Evolutionary conservation across 2,888 invertebrate species (phyloP), one percentile per base, ranked within the genome.

Genomic region (Baccha elongata): DNA sequence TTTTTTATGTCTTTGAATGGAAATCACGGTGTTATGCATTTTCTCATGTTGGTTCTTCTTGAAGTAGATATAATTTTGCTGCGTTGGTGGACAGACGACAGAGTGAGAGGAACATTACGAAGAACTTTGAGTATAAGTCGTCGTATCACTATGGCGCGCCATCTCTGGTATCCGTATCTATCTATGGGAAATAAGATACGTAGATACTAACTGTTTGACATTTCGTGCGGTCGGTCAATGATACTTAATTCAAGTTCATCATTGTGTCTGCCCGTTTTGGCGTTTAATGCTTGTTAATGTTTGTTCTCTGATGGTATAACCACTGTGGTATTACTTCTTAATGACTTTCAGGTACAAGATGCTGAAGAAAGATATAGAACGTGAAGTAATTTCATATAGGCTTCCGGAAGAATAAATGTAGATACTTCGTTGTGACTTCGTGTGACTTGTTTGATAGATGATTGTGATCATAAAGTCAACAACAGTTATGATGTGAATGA

Each of bases 231-330:
- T 73, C 78, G 83, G 78, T 83, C 83, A 83, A 83, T 83, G 83
- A 67, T 83, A 78, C 83, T 83, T 29, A 35, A 83, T 72, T 83
- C 83, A 83, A 83, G 83, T 78, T 83, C 78, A 73, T 68, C 83
- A 60, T 53, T 62, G 60, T 35, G 50, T 60, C 58, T 71, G 26
- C 35, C 50, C 60, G 60, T 67, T 62, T 81, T 52, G 72, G 71
- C 46, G 50, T 69, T 55, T 55, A 40, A 55, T 55, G 55, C 37
- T 23, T 37, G 40, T 40, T n/a, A 15, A 17, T 50, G 44, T 42
- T 32, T 42, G 40, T 68, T 46, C 58, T 11, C 15, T 35, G 6
- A 5, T 50, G 37, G 15, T 65, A n/a, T n/a, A 64, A 50, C 13
- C 21, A 55, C 37, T 62, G n/a, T n/a, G 44, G 69, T 58, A 35